phyloP scores from a whole-genome alignment of 2,113 vertebrate species.

The Calypte anna region DNA sequence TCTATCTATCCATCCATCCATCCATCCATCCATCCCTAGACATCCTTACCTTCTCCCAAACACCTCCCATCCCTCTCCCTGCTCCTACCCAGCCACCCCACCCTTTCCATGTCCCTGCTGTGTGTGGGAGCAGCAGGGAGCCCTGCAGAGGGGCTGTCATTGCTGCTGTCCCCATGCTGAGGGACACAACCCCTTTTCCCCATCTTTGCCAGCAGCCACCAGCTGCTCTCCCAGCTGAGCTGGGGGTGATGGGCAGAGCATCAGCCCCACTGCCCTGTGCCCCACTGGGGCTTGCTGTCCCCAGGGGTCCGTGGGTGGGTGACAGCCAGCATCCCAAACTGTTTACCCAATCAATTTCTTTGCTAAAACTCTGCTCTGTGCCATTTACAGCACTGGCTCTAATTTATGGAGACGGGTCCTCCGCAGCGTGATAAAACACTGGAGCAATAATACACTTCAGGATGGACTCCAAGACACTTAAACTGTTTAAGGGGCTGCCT shows the following conservation, averaged over 20 bases:
- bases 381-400: background rate
- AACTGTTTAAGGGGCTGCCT: conserved; percentile 50
- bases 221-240: background rate
- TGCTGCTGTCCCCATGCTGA: rapidly evolving
- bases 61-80: background rate
- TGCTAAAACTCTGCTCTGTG: background rate
- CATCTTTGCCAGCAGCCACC: background rate
- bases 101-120: background rate
- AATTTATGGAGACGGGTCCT: conserved; percentile 46
- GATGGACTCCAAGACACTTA: conserved; percentile 63
- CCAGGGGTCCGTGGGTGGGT: rapidly evolving
- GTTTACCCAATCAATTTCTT: background rate
- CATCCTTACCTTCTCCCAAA: background rate
- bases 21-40: background rate
- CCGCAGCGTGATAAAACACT: conserved; percentile 38
- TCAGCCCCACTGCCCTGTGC: background rate
- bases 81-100: background rate
- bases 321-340: background rate
- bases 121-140: background rate
- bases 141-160: background rate
- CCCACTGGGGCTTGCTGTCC: background rate
- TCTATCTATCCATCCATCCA: background rate
- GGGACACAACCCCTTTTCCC: rapidly evolving
- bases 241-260: background rate
- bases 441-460: conserved; percentile 57